Percentiles rank a stretch among this genome's conserved stretches.
Conservation (phyloP, 2,797 vertebrate genomes). For the Nyctalus aviator region DNA sequence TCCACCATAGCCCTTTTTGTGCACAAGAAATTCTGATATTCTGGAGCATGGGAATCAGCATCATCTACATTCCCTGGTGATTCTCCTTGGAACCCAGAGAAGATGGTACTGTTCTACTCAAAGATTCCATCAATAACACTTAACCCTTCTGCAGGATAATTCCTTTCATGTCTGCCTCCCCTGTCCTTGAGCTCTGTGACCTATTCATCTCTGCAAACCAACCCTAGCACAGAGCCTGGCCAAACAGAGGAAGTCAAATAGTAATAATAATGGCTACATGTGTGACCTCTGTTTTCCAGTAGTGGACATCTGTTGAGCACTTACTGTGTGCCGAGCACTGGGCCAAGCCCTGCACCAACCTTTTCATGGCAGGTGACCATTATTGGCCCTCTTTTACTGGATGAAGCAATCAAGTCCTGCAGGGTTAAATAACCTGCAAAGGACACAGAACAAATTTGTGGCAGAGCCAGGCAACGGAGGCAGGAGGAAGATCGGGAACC, state of each 20-base stretch:
- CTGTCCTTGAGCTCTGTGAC: neutral
- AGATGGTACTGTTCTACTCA: too few relatives aligned
- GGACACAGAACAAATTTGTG: neutral
- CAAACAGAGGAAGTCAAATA: neutral
- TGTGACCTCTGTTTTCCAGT: neutral
- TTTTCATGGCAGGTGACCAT: neutral
- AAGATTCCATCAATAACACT: neutral
- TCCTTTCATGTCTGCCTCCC: neutral
- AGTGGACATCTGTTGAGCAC: neutral
- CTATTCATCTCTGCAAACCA: neutral
- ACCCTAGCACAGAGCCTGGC: neutral
- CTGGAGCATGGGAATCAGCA: neutral
- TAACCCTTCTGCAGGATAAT: neutral
- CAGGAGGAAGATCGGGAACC: neutral
- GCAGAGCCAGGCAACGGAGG: neutral
- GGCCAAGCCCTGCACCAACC: neutral
- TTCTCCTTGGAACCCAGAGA: too few relatives aligned
- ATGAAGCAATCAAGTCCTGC: neutral
- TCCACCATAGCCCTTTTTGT: neutral
- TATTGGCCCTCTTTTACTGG: neutral
- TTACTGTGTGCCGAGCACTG: neutral
- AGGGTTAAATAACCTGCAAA: neutral
- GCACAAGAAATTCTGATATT: neutral
- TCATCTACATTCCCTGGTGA: neutral
- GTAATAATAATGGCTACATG: neutral